These are phyloP conservation scores for Dichetophora obliterata DNA, from an alignment of 2,888 invertebrate species.

Conservation along the genomic window DNA sequence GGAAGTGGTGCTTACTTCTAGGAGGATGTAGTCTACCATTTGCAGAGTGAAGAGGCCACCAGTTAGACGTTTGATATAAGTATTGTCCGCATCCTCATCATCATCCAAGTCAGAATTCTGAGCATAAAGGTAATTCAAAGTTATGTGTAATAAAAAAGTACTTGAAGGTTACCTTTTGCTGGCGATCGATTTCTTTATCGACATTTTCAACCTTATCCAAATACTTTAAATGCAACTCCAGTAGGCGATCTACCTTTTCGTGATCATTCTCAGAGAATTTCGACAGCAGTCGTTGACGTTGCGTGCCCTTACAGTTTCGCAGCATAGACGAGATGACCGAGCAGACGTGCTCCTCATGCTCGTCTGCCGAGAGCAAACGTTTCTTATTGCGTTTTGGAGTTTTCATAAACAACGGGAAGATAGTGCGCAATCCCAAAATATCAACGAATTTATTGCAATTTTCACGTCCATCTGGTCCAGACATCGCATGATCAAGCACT, in stretches of 20 bases:
- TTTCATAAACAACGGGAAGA: conserved; percentile 99
- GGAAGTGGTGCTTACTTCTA: conserved; percentile 81
- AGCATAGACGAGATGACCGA: conserved; percentile 95
- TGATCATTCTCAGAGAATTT: conserved; percentile 99
- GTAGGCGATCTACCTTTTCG: conserved; percentile 95
- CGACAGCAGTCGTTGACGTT: conserved; percentile 88
- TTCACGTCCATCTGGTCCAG: conserved; percentile 91
- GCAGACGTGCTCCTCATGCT: conserved; percentile 95
- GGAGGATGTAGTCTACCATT: conserved; percentile 89
- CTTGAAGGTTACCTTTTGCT: conserved; percentile 61
- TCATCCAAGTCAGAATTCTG: conserved; percentile 72
- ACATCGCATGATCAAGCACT: conserved; percentile 97
- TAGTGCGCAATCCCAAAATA: conserved; percentile 93
- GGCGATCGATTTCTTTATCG: conserved; percentile 81
- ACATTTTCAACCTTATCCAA: conserved; percentile 90
- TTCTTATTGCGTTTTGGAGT: conserved; percentile 90
- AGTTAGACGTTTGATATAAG: conserved; percentile 90
- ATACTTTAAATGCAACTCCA: conserved; percentile 98
- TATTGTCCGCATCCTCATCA: conserved; percentile 84
- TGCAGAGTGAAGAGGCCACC: conserved; percentile 97
- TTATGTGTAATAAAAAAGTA: no score
- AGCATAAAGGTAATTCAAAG: background rate
- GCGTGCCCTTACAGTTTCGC: conserved; percentile 90
- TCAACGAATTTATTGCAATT: conserved; percentile 99
- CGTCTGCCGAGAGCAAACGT: conserved; percentile 84